Percentiles rank a stretch among this genome's conserved stretches.
Conservation (phyloP, 1,140 invertebrate genomes). For the Drosophila albomicans region DNA sequence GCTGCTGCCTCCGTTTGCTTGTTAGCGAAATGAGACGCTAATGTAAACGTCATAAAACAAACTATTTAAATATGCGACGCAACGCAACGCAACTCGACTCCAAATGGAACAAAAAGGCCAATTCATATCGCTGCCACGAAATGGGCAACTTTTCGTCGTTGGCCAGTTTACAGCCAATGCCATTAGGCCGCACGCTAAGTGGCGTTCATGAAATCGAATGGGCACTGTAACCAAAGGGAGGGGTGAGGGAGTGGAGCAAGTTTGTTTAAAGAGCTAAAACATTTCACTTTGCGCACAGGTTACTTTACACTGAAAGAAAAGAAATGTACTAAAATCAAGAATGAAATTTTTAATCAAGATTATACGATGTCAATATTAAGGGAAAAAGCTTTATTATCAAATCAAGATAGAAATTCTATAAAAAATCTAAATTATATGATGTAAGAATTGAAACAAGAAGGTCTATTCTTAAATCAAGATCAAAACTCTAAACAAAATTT, state of each 20-base stretch:
- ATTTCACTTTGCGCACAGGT: slow-evolving; percentile 62
- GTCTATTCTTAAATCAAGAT: too few species aligned
- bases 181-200: slow-evolving; percentile 70
- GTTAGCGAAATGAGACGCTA: slow-evolving; percentile 81
- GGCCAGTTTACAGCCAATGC: slow-evolving; percentile 25
- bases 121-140: slow-evolving; percentile 59
- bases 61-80: slow-evolving; percentile 77
- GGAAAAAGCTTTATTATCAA: too few species aligned
- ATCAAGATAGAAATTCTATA: too few species aligned
- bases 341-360: too few species aligned
- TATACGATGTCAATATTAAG: too few species aligned
- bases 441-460: too few species aligned
- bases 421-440: too few species aligned
- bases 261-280: slow-evolving; percentile 74
- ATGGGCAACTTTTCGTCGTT: neutral
- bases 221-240: slow-evolving; percentile 2
- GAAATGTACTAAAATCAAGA: too few species aligned
- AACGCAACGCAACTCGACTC: slow-evolving; percentile 1
- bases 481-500: too few species aligned
- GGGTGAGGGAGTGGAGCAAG: neutral
- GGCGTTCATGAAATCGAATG: slow-evolving; percentile 79
- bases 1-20: too few species aligned
- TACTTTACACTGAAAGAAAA: too few species aligned
- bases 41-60: slow-evolving; percentile 82
- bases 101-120: slow-evolving; percentile 70